Base-by-base conservation (phyloP, 2,797 vertebrate genomes). In the Leuciscus waleckii region DNA sequence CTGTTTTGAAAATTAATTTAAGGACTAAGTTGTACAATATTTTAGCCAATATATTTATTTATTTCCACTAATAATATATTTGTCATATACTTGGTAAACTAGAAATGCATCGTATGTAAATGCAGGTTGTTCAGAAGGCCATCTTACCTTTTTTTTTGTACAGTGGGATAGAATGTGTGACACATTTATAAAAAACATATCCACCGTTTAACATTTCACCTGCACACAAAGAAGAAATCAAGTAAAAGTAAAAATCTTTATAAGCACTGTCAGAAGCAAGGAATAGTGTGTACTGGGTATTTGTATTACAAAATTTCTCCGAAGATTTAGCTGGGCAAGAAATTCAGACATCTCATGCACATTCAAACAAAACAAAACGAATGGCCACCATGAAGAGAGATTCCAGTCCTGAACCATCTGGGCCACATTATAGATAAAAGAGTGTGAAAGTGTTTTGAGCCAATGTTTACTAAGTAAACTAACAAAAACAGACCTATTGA, bases 371-470 rank as follows among this genome's bases (percentile, higher is more conserved):
- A 83, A 75, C n/a, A 78, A 78, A 63, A 29, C 3, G 11, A 83
- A 76, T 21, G 82, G 58, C 82, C 71, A 37, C 58, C 82, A 54
- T n/a, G 54, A 83, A 76, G 43, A 49, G 23, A 67, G 32, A 67
- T 76, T 76, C 32, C 43, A 84, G 63, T 29, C n/a, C 61, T 29
- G 73, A 54, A 8, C 32, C 61, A 84, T 70, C 74, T 77, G 63
- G 51, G 65, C 65, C 49, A 61, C 29, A 58, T 84, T 69, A 35
- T 35, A 70, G 49, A 79, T 84, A 19, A 84, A 70, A 69, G 1
- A 83, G 32, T 51, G 71, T 56, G 29, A 19, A 65, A 65, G 32
- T 29, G 56, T 65, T 61, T 32, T 46, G 61, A 83, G 73, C 43
- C 82, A 54, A 29, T 69, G 35, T 84, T 84, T 84, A 84, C 6